These are phyloP conservation scores for Hydriomena furcata DNA, from an alignment of 2,888 invertebrate genomes.

Conservation along the genomic window DNA sequence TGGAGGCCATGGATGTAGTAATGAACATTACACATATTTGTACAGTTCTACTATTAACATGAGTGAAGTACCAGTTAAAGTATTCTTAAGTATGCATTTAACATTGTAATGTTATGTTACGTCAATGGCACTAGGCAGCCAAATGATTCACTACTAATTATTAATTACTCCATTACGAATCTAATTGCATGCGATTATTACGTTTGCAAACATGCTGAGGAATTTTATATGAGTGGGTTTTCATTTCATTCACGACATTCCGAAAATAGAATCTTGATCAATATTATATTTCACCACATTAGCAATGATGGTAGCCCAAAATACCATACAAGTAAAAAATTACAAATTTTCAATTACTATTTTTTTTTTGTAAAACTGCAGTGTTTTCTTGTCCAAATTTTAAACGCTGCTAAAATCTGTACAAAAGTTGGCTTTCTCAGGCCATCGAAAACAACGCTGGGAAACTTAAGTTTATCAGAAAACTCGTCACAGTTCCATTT, in stretches of 20 bases:
- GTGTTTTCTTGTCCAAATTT: background rate
- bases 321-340: too few relatives aligned
- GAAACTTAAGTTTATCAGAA: background rate
- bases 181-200: slow-evolving; percentile 22
- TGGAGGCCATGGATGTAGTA: too few relatives aligned
- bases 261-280: too few relatives aligned
- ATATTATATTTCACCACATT: too few relatives aligned
- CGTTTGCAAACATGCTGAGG: slow-evolving; percentile 11
- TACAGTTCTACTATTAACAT: too few relatives aligned
- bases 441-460: background rate
- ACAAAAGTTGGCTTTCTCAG: background rate
- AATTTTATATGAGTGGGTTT: background rate
- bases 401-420: background rate
- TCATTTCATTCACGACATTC: slow-evolving; percentile 10
- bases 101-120: slow-evolving; percentile 8
- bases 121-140: slow-evolving; percentile 21
- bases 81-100: slow-evolving; percentile 3
- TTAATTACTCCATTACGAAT: slow-evolving; percentile 25
- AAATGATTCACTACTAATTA: slow-evolving; percentile 28
- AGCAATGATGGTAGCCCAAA: too few relatives aligned
- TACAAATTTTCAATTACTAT: too few relatives aligned
- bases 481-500: slow-evolving; percentile 11
- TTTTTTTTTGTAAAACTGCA: too few relatives aligned
- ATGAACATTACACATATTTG: too few relatives aligned
- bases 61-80: too few relatives aligned